These are phyloP conservation scores for Seriola quinqueradiata DNA, from an alignment of 2,113 vertebrate genomes.

Conservation along the genomic window DNA sequence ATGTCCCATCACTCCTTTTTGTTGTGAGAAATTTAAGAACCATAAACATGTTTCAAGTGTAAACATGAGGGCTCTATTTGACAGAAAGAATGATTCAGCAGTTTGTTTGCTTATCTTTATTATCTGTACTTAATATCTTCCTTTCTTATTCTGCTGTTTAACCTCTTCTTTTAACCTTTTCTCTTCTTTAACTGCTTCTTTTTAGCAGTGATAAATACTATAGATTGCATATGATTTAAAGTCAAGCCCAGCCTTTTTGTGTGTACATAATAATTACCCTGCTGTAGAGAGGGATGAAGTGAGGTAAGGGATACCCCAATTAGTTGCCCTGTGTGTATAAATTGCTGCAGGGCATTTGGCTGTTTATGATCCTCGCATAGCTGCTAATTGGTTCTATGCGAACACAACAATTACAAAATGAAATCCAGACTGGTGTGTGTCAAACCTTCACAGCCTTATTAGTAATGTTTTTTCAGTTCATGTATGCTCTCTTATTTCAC, in stretches of 20 bases:
- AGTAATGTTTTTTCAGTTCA: neutral
- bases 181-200: neutral
- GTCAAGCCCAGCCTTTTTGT: neutral
- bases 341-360: neutral
- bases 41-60: constrained; percentile 66
- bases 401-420: neutral
- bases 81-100: constrained; percentile 26
- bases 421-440: neutral
- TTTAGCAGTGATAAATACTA: neutral
- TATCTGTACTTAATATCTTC: too few relatives aligned
- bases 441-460: neutral
- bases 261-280: neutral
- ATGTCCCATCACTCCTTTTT: neutral
- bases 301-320: neutral
- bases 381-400: neutral
- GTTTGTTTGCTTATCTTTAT: constrained; percentile 8
- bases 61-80: constrained; percentile 58
- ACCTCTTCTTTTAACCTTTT: neutral
- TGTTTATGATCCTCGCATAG: constrained; percentile 9
- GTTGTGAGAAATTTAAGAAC: constrained; percentile 5
- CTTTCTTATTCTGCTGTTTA: neutral
- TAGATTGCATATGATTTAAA: neutral
- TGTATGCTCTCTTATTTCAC: constrained; percentile 1
- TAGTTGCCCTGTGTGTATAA: neutral
- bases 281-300: neutral